phyloP scores from a whole-genome alignment of 2,888 invertebrate genomes.

The Hedya salicella region DNA sequence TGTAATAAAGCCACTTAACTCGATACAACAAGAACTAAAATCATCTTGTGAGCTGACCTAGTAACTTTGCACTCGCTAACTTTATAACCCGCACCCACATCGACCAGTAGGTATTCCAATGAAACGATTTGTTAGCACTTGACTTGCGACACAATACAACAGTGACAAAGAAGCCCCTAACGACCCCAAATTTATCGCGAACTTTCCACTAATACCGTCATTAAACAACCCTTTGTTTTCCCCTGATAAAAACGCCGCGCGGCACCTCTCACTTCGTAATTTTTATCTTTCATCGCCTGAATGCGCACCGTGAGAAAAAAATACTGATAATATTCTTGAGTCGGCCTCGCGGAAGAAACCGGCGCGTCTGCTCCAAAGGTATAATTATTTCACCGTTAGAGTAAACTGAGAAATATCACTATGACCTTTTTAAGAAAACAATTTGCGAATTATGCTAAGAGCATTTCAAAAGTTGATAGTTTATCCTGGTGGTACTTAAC shows the following conservation, averaged over 20 bases:
- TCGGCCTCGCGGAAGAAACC: conserved; percentile 46
- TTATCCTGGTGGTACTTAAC: too few species aligned
- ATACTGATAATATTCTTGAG: conserved; percentile 68
- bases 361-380: conserved; percentile 2
- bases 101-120: conserved; percentile 60
- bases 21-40: conserved; percentile 4
- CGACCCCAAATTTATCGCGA: conserved; percentile 81
- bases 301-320: conserved; percentile 70
- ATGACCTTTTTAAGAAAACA: not conserved
- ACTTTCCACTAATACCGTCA: conserved; percentile 83
- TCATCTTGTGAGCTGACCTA: not conserved
- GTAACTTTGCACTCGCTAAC: not conserved
- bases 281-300: conserved; percentile 78
- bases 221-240: conserved; percentile 83
- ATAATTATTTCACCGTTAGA: conserved; percentile 20
- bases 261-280: conserved; percentile 75
- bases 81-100: conserved; percentile 43
- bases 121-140: conserved; percentile 64
- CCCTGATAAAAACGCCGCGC: conserved; percentile 79
- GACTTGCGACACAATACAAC: conserved; percentile 74
- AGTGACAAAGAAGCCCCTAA: conserved; percentile 78
- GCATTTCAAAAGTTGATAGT: not conserved
- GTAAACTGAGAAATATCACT: conserved; percentile 1
- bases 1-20: too few species aligned
- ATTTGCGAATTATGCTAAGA: not conserved